Percentiles rank a stretch among this genome's conserved stretches.
Evolutionary conservation across 2,797 vertebrate species (phyloP).

Genomic region (Oophaga sylvatica): DNA sequence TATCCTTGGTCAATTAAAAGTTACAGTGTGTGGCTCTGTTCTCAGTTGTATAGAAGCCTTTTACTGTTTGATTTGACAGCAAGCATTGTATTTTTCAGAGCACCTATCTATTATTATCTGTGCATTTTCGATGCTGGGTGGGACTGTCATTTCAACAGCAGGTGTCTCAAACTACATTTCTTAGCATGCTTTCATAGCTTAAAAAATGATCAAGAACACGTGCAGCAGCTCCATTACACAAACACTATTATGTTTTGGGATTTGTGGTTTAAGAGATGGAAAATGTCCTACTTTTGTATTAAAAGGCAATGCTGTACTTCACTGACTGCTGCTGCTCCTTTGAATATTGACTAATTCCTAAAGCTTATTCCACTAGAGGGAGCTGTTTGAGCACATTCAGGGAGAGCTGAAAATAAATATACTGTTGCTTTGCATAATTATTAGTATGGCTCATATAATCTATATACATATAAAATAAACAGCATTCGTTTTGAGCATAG

Average conservation of each 20-base stretch:
- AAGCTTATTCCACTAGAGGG: conserved; percentile 39
- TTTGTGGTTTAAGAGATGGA: not conserved
- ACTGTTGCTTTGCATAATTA: not conserved
- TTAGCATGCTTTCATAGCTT: not conserved
- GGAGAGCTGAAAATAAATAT: not conserved
- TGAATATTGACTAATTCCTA: not conserved
- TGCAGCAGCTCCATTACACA: not conserved
- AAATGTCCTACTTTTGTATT: not conserved
- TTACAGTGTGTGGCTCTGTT: too few species aligned
- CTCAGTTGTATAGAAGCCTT: too few species aligned
- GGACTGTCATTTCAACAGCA: not conserved
- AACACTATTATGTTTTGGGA: too few species aligned
- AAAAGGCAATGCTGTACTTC: not conserved
- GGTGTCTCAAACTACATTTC: not conserved
- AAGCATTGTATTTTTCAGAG: too few species aligned
- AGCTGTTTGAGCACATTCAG: conserved; percentile 35
- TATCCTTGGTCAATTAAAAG: too few species aligned
- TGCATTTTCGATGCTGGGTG: not conserved
- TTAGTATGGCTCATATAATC: not conserved
- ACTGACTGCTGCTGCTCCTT: not conserved
- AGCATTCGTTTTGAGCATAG: too few species aligned
- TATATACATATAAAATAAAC: not conserved
- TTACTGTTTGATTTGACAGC: too few species aligned
- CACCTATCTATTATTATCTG: not conserved
- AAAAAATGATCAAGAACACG: not conserved